These are phyloP conservation scores for Pterocles orientalis DNA, from an alignment of 2,113 vertebrate species.

Conservation along the genomic window DNA sequence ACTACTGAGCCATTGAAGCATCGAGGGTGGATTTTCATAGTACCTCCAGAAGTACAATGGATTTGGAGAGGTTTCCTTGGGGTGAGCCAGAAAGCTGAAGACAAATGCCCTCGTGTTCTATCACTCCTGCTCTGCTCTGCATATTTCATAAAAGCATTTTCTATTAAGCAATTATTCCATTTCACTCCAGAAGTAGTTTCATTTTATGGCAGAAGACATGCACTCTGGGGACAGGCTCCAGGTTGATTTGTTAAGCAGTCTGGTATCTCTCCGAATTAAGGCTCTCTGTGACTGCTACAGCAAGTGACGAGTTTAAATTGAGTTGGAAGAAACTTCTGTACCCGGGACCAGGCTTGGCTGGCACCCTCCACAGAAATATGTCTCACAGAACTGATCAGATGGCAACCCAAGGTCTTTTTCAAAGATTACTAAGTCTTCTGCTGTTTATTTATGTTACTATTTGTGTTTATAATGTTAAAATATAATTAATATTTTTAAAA, in stretches of 20 bases:
- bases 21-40: not conserved
- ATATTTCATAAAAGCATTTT: not conserved
- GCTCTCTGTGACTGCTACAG: not conserved
- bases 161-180: not conserved
- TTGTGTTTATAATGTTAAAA: not conserved
- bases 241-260: not conserved
- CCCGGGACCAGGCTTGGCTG: not conserved
- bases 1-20: not conserved
- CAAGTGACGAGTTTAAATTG: not conserved
- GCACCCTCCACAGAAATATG: not conserved
- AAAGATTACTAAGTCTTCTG: not conserved
- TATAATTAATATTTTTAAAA: not conserved
- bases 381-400: not conserved
- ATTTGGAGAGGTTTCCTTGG: not conserved
- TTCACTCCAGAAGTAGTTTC: not conserved
- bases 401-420: not conserved
- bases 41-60: not conserved
- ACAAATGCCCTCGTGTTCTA: not conserved
- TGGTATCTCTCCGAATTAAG: not conserved
- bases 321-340: not conserved
- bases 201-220: not conserved
- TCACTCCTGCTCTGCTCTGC: not conserved
- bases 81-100: not conserved
- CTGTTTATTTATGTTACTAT: not conserved
- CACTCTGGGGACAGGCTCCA: not conserved